Base-by-base conservation (phyloP, 2,888 invertebrate genomes). In the Callyntrura sp. region DNA sequence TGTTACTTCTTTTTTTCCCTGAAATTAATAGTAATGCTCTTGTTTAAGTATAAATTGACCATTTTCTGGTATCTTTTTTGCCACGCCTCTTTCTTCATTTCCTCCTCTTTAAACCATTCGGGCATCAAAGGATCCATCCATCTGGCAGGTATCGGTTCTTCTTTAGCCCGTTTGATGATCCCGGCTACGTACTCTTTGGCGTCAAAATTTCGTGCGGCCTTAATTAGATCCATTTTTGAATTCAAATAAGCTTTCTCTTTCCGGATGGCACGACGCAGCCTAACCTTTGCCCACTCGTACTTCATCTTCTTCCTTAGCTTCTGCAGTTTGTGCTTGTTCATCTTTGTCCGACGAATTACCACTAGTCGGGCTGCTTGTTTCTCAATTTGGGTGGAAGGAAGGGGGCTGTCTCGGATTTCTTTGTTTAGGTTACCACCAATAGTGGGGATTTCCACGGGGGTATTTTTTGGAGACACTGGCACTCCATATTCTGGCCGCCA, bases 261-360 rank as follows among this genome's bases (percentile, higher is more conserved):
- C 70, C 95, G 95, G 94, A 96, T 95, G 94, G 97, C 96, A 82
- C 97, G 96, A 23, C 96, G 96, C 93, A 96, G 96, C 86, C 94
- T 94, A 92, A 96, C 96, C 94, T 97, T 97, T 0, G 96, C 96
- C 96, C 97, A 97, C 91, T 96, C 96, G 94, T 96, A 96, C 93
- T 96, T 96, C 97, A 97, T 97, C 93, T 95, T 96, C 94, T 97
- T 98, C 92, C 97, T 95, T 85, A 97, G 95, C 94, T 98, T 98
- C 94, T 95, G 96, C 70, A 97, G 95, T 94, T 98, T 97, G 94
- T 98, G 98, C 93, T 97, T 97, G 94, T 97, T 97, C 97, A 98
- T 98, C 95, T 98, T 98, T 84, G 96, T 96, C 79, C 96, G 95
- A 78, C 98, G 95, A 51, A 98, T 97, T 0, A 97, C 96, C 92